Evolutionary conservation across 2,113 vertebrate genomes (phyloP), one percentile per base, ranked within the genome.

Genomic region (Ptilorrhoa leucosticta): DNA sequence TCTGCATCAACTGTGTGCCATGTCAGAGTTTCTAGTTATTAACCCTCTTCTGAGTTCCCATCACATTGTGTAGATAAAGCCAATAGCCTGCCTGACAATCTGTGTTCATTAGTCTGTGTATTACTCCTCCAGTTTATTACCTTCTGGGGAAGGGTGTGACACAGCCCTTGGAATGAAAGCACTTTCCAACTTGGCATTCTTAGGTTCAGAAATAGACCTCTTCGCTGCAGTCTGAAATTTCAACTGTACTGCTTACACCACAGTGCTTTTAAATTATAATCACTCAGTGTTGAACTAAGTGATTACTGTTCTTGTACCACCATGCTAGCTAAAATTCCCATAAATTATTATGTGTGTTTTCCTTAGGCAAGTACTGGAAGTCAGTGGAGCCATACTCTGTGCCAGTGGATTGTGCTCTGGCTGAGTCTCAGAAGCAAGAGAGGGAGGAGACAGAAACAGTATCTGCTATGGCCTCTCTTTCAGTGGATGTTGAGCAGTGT

Each of bases 361-460:
- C 97, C 94, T 94, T 96, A 98, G 98, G 98, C 91, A 98, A 98
- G 88, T 98, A 98, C 96, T 98, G 98, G 98, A 98, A 98, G 96
- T 98, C 98, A 11, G 96, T 98, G 87, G 96, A 97, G 89, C 98
- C 90, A 87, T 96, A 96, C 64, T 83, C 96, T 53, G 84, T 97
- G 91, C 95, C 97, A 94, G 97, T 97, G 95, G 93, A 96, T 65
- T 97, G 97, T 96, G 96, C 97, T 92, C 77, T 98, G 97, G 96
- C 95, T 85, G 98, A 98, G 68, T 89, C 96, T 95, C 98, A 98
- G 96, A 90, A 98, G 81, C 97, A 82, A 88, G 97, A 98, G 51
- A 97, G 80, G 83, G 98, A 98, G 81, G 98, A 98, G 92, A 98
- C 98, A 40, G 98, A 98, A 94, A 98, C 98, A 0, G 97, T 98